These are phyloP conservation scores for Andinoacara biseriatus DNA, from an alignment of 2,113 vertebrate genomes.

Conservation along the genomic window DNA sequence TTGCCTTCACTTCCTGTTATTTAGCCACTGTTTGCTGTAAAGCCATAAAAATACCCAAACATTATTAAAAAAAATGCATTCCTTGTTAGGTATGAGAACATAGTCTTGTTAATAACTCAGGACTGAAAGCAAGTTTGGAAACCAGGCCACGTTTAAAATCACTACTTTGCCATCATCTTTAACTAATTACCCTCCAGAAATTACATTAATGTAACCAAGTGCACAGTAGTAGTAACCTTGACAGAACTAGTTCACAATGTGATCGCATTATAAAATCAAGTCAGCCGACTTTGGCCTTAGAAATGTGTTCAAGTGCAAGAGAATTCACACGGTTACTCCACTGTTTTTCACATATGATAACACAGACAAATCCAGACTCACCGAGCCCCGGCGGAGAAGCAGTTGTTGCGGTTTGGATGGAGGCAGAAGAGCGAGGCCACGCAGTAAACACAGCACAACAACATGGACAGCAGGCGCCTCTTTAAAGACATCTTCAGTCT, in stretches of 20 bases:
- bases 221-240: too few relatives aligned
- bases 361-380: conserved; percentile 35
- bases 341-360: background rate
- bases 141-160: too few relatives aligned
- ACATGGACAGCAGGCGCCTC: conserved; percentile 74
- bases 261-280: background rate
- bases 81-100: too few relatives aligned
- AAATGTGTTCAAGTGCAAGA: too few relatives aligned
- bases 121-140: too few relatives aligned
- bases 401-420: conserved; percentile 72
- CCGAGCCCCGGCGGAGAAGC: conserved; percentile 67
- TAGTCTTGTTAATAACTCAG: too few relatives aligned
- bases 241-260: background rate
- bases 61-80: background rate
- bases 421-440: conserved; percentile 80
- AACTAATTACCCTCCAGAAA: too few relatives aligned
- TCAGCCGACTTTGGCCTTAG: too few relatives aligned
- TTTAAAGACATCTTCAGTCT: conserved; percentile 78
- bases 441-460: conserved; percentile 79
- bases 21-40: background rate
- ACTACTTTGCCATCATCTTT: too few relatives aligned
- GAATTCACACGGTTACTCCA: accelerated
- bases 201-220: too few relatives aligned
- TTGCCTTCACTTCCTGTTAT: background rate
- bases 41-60: background rate